Conservation (phyloP, 2,113 vertebrate genomes). For the Corythornis madagascariensis region DNA sequence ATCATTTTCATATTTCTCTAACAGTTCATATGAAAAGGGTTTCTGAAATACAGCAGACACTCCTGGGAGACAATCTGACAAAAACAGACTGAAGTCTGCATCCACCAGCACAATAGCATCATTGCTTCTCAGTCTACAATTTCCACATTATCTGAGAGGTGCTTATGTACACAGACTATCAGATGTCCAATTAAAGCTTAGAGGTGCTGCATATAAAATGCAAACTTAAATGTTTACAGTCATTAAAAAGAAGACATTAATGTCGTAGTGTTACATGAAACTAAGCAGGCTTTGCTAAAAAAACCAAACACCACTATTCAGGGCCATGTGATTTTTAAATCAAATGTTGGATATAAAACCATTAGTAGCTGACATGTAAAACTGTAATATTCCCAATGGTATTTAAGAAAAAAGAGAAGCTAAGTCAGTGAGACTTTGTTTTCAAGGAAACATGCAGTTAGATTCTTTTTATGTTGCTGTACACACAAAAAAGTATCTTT, state of each 20-base stretch:
- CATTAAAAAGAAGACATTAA: slow-evolving; percentile 66
- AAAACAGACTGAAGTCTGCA: slow-evolving; percentile 18
- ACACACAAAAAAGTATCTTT: not conserved
- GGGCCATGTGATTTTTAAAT: slow-evolving; percentile 41
- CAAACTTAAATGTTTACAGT: slow-evolving; percentile 60
- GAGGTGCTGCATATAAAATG: slow-evolving; percentile 63
- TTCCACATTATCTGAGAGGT: slow-evolving; percentile 51
- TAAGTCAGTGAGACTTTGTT: not conserved
- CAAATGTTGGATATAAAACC: slow-evolving; percentile 20
- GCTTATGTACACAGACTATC: slow-evolving; percentile 62
- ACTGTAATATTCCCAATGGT: slow-evolving; percentile 35
- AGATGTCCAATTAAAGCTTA: slow-evolving; percentile 66
- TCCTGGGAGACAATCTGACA: slow-evolving; percentile 54
- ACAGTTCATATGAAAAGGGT: slow-evolving; percentile 53
- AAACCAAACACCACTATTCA: slow-evolving; percentile 23
- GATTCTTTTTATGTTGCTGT: not conserved
- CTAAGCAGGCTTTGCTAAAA: slow-evolving; percentile 43
- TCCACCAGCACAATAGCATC: slow-evolving; percentile 51
- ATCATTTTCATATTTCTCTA: slow-evolving; percentile 63
- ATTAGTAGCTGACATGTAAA: slow-evolving; percentile 37
- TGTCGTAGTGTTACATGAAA: slow-evolving; percentile 24
- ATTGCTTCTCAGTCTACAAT: slow-evolving; percentile 50
- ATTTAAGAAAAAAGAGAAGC: slow-evolving; percentile 3
- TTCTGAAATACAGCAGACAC: slow-evolving; percentile 64
- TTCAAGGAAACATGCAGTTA: slow-evolving; percentile 4